Percentiles rank a stretch among this genome's conserved stretches.
phyloP scores from a whole-genome alignment of 2,888 invertebrate species.

The Isotomurus palustris region DNA sequence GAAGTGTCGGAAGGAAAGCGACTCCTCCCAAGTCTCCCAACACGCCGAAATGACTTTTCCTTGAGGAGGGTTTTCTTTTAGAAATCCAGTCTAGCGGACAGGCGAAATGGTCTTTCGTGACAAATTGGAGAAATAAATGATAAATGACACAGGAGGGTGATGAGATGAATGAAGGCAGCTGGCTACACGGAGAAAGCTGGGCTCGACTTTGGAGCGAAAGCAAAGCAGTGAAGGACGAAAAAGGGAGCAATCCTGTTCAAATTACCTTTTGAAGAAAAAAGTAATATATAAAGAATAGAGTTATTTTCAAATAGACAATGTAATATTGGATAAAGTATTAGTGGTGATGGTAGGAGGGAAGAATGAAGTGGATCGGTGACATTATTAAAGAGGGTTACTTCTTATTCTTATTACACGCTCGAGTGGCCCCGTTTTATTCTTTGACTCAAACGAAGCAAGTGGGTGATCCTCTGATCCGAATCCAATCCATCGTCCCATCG shows the following conservation, averaged over 20 bases:
- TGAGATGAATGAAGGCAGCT: constrained; percentile 14
- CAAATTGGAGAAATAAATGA: constrained; percentile 16
- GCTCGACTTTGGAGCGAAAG: no score
- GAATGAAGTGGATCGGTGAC: constrained; percentile 26
- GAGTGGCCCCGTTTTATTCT: constrained; percentile 11
- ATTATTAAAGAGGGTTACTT: constrained; percentile 22
- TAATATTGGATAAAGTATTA: background rate
- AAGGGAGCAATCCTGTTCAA: constrained; percentile 2
- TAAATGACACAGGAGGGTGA: constrained; percentile 15
- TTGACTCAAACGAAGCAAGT: background rate
- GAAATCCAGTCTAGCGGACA: background rate
- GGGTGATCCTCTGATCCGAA: constrained; percentile 8
- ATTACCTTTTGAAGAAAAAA: constrained; percentile 9
- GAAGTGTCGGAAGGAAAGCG: background rate
- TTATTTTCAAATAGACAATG: constrained; percentile 2
- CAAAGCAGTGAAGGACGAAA: background rate
- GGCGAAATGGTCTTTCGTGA: constrained; percentile 6
- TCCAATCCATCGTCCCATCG: constrained; percentile 8
- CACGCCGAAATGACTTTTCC: background rate
- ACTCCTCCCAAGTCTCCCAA: background rate
- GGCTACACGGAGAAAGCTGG: background rate
- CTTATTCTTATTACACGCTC: constrained; percentile 20
- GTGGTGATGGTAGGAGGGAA: background rate
- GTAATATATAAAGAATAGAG: constrained; percentile 11
- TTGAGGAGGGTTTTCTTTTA: background rate